Evolutionary conservation across 2,888 invertebrate genomes (phyloP).

Genomic region (Cheilosia vulpina): DNA sequence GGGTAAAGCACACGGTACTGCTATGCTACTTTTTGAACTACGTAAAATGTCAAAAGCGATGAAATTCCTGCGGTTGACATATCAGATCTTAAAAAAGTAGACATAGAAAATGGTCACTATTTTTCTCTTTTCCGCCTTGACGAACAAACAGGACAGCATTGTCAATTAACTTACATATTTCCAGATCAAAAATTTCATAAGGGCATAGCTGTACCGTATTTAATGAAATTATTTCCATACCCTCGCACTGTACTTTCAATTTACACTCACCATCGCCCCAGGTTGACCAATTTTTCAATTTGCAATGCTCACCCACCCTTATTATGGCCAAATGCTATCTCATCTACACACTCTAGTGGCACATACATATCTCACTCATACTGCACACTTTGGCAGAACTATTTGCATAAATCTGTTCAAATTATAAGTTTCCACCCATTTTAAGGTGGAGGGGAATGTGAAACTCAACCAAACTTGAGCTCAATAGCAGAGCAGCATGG

Average conservation of each 20-base stretch:
- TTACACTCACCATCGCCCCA: conserved; percentile 46
- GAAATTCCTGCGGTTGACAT: no score
- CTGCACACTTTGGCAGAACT: conserved; percentile 60
- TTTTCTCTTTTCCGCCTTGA: no score
- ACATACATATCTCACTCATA: conserved; percentile 33
- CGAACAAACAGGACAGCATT: not conserved
- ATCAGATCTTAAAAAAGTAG: no score
- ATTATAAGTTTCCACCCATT: conserved; percentile 73
- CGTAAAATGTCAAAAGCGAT: no score
- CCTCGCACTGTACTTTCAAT: conserved; percentile 35
- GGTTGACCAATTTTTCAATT: conserved; percentile 70
- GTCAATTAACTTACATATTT: not conserved
- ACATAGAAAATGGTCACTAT: no score
- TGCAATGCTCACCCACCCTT: conserved; percentile 54
- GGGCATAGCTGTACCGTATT: not conserved
- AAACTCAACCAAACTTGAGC: conserved; percentile 52
- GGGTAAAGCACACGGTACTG: no score
- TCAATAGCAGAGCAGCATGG: conserved; percentile 10
- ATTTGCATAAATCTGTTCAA: conserved; percentile 75
- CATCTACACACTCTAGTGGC: conserved; percentile 41
- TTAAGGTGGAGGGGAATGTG: conserved; percentile 31
- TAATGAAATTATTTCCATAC: conserved; percentile 18
- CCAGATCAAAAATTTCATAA: conserved; percentile 12
- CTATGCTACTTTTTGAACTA: no score
- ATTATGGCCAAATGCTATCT: conserved; percentile 70